Evolutionary conservation across 2,797 vertebrate species (phyloP).

Genomic region (Xerus rutilus): DNA sequence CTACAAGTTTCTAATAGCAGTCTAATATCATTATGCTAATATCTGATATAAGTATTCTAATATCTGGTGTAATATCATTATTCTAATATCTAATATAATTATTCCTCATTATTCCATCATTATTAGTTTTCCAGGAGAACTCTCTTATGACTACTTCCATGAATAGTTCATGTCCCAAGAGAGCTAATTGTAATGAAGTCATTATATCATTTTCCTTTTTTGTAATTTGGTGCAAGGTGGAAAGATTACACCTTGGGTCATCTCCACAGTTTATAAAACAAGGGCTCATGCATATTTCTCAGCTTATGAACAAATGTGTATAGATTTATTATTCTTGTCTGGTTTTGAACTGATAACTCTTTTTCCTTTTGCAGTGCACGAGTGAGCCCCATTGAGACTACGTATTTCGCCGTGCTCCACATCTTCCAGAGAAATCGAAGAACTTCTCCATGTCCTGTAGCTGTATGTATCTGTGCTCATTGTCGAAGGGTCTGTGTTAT

Average conservation of each 20-base stretch:
- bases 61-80: background rate
- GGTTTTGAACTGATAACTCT: background rate
- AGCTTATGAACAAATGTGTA: background rate
- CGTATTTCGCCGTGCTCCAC: background rate
- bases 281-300: background rate
- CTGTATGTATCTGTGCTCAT: conserved; percentile 23
- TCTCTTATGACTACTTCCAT: background rate
- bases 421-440: conserved; percentile 17
- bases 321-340: background rate
- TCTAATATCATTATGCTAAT: background rate
- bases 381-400: background rate
- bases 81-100: background rate
- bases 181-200: conserved; percentile 25
- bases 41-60: background rate
- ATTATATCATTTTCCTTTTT: background rate
- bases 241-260: too few species aligned
- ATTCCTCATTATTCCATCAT: too few species aligned
- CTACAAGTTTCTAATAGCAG: background rate
- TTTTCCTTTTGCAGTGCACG: background rate
- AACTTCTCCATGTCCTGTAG: background rate
- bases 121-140: background rate
- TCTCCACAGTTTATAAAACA: background rate
- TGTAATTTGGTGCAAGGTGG: background rate
- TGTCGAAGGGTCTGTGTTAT: background rate
- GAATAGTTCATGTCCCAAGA: background rate